Base-by-base conservation (phyloP, 2,797 vertebrate species). In the Myioborus melanocephalus region DNA sequence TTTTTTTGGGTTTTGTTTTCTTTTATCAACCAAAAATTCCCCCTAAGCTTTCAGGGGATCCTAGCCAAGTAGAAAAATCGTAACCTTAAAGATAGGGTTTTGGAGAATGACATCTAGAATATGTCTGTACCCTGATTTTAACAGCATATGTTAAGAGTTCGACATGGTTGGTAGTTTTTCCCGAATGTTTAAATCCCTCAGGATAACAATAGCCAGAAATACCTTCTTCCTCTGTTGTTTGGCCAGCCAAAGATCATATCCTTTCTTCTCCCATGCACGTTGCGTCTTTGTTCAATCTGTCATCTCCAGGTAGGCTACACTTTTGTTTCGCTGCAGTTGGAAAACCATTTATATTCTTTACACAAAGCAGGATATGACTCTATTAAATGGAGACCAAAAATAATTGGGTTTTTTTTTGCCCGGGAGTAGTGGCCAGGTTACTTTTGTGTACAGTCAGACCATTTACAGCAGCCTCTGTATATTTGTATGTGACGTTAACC, bases 151-250 rank as follows among this genome's bases (percentile, higher is more conserved):
- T 85, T 95, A 83, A 84, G 71, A 83, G 60, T 94, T 95, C 43
- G 41, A 91, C 34, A 30, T 5, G 34, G 85, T 59, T 21, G 61
- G 72, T 92, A 56, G 39, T 52, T 93, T 96, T 92, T 93, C 77
- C 85, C 88, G 92, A 85, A 35, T 78, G 41, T 82, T 89, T 85
- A 89, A 96, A 86, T 94, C 92, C 72, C 82, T 78, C 39, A 28
- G 66, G 73, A 32, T 96, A 95, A 95, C 94, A 97, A 94, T 96
- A 92, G 89, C 92, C 95, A 95, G 94, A 95, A 97, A 95, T 91
- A 94, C 91, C 82, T 72, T 75, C 91, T 95, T 93, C 94, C 94
- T 97, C 82, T 92, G 82, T 55, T 91, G 30, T 59, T 96, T 88
- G 41, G 52, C 91, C 81, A 83, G 85, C 55, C 83, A 94, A 63